A percentile compares a stretch with the other conserved stretches of the same genome.
Evolutionary conservation across 2,888 invertebrate species (phyloP).

Genomic region (Celastrina argiolus): DNA sequence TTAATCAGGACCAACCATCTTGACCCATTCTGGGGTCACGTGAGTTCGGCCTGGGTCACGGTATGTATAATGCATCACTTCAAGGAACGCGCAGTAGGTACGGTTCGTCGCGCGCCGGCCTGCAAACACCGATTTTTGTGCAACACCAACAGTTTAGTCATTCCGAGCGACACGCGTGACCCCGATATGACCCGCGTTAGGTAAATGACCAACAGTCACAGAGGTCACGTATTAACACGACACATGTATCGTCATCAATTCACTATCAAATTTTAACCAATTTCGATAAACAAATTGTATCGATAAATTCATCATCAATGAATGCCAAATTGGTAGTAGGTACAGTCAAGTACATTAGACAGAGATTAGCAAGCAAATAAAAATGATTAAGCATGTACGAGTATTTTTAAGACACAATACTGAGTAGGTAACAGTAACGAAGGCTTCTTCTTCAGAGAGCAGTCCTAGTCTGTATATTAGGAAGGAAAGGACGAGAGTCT

Average conservation of each 20-base stretch:
- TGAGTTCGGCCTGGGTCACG: conserved; percentile 27
- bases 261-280: no score
- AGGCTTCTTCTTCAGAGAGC: no score
- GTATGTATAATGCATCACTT: conserved; percentile 31
- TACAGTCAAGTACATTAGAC: no score
- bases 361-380: no score
- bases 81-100: conserved; percentile 34
- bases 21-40: conserved; percentile 10
- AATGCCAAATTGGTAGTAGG: no score
- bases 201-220: conserved; percentile 46
- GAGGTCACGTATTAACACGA: background rate
- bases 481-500: no score
- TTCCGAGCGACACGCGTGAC: conserved; percentile 44
- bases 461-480: no score
- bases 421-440: no score
- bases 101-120: conserved; percentile 44
- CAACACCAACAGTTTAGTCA: conserved; percentile 57
- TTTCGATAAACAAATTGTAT: no score
- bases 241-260: conserved; percentile 33
- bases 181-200: conserved; percentile 51
- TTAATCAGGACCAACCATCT: background rate
- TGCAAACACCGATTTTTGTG: conserved; percentile 50
- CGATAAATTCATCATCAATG: no score
- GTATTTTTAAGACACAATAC: no score
- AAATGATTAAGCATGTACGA: no score